Evolutionary conservation across 2,888 invertebrate genomes (phyloP).

Genomic region (Linhomoeus sp.): DNA sequence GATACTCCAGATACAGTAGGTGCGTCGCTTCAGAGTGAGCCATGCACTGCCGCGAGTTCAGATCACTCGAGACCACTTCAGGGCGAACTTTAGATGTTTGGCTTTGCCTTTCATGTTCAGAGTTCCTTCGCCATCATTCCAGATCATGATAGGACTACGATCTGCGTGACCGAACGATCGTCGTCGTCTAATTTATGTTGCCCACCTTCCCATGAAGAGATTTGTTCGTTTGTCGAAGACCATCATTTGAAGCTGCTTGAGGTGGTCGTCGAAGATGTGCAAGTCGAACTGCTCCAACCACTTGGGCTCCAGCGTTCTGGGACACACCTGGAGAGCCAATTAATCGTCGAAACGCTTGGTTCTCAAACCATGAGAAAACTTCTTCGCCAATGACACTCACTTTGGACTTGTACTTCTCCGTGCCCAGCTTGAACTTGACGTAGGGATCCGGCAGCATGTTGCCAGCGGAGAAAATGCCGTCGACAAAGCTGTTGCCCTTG

Average conservation of each 20-base stretch:
- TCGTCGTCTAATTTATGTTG: no score
- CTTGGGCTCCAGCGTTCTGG: constrained; percentile 62
- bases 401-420: constrained; percentile 91
- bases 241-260: constrained; percentile 70
- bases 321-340: constrained; percentile 30
- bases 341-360: not conserved
- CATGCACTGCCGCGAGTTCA: no score
- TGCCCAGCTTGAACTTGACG: constrained; percentile 86
- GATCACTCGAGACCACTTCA: no score
- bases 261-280: constrained; percentile 79
- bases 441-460: constrained; percentile 44
- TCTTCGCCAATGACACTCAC: constrained; percentile 15
- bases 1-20: no score
- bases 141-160: no score
- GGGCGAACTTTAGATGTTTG: no score
- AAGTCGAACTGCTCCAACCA: constrained; percentile 96
- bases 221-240: constrained; percentile 50
- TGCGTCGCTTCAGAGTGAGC: no score
- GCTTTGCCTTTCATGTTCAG: no score
- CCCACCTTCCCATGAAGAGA: constrained; percentile 3
- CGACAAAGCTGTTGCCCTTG: constrained; percentile 36
- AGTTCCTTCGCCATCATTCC: no score
- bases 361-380: not conserved
- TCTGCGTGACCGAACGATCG: no score
- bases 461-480: no score